These are phyloP conservation scores for Diachasmimorpha longicaudata DNA, from an alignment of 1,140 invertebrate genomes.

Conservation along the genomic window DNA sequence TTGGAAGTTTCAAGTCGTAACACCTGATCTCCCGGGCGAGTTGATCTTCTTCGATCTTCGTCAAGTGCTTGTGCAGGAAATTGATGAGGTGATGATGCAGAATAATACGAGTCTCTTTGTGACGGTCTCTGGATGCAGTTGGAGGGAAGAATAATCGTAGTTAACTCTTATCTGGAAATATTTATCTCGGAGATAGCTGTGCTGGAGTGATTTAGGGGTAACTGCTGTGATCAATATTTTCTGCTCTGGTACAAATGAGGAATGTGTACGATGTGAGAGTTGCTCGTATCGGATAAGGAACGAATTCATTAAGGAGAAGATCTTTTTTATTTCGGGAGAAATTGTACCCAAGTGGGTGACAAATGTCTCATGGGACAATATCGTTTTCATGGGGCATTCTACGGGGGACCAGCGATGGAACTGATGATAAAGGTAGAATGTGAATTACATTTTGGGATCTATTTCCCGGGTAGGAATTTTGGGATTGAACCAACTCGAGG, in stretches of 20 bases:
- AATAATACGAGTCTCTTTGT: not conserved
- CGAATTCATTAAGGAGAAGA: not conserved
- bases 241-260: not conserved
- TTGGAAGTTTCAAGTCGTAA: no score
- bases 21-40: no score
- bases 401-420: not conserved
- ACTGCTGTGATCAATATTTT: not conserved
- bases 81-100: not conserved
- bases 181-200: not conserved
- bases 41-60: no score
- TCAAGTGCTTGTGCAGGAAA: not conserved
- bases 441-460: not conserved
- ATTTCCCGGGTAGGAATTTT: no score
- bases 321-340: not conserved
- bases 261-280: not conserved
- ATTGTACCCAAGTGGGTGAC: not conserved
- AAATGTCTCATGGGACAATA: not conserved
- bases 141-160: not conserved
- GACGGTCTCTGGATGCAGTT: not conserved
- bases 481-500: no score
- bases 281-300: not conserved
- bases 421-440: not conserved
- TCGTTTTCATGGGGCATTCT: not conserved
- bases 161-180: not conserved
- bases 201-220: not conserved